Evolutionary conservation across 1,140 invertebrate species (phyloP), one percentile per base, ranked within the genome.

Genomic region (Leptonema lineaticorne): DNA sequence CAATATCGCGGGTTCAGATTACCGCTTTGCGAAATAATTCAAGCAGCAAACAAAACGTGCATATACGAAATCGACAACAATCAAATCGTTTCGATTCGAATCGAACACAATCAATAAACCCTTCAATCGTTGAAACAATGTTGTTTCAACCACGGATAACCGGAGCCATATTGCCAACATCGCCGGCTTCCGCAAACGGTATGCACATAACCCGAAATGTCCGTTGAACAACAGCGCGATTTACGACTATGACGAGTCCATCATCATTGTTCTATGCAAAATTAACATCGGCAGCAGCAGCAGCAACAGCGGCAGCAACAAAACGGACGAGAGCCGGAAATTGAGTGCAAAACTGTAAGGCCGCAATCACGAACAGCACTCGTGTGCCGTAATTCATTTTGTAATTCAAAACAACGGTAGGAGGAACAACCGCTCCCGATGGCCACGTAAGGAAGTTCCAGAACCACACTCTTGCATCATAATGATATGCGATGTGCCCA

Each of bases 321-420:
- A 33, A 5, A 5, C 5, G 5, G 11, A 11, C 30, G 11, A 5
- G 5, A 37, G 16, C 9, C 45, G 62, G 62, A 64, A 27, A 41
- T 50, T 50, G 41, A 62, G 59, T 45, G 46, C 37, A 50, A 24
- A 64, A 26, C 41, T 22, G 62, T 64, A 50, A 22, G 22, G 27
- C 11, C 30, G 60, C 30, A 63, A 63, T 63, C 60, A 63, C 60
- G 60, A 63, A 30, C 60, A 3, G 27, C 60, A 9, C 37, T 48
- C 62, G 62, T 50, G 45, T 46, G 62, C 62, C 18, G 62, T 64
- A 64, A 64, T 46, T 64, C 62, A 64, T 64, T 62, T 62, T 62
- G 58, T 62, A 62, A 62, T 62, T 62, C 58, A 62, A 62, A 62
- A 62, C 58, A 62, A 46, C 27, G 45, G 45, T 46, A 37, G 26